Percentiles rank a stretch among this genome's conserved stretches.
These are phyloP conservation scores for Cosmorhoe ocellata DNA, from an alignment of 2,888 invertebrate genomes.

Conservation along the genomic window DNA sequence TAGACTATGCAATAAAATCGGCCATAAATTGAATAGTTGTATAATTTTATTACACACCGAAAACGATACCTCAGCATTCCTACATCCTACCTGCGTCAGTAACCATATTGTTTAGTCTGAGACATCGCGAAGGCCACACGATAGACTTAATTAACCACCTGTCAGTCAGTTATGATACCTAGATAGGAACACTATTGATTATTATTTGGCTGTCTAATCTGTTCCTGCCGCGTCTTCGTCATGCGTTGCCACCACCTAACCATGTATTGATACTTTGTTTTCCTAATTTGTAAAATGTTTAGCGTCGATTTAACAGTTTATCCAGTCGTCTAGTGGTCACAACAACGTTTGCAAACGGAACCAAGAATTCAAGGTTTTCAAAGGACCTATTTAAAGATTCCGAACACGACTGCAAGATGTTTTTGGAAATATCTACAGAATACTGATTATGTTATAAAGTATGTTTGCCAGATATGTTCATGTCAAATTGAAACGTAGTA, in stretches of 20 bases:
- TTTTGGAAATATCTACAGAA: constrained; percentile 24
- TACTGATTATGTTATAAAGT: constrained; percentile 20
- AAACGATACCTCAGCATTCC: constrained; percentile 6
- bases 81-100: constrained; percentile 13
- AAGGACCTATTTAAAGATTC: constrained; percentile 26
- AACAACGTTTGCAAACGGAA: constrained; percentile 23
- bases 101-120: constrained; percentile 11
- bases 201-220: no score
- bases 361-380: constrained; percentile 20
- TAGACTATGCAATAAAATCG: background rate
- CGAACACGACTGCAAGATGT: constrained; percentile 18
- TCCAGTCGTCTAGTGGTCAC: background rate
- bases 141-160: background rate
- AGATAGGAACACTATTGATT: no score
- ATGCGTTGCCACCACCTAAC: background rate
- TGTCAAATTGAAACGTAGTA: background rate
- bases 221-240: background rate
- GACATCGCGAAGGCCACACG: background rate
- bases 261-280: background rate
- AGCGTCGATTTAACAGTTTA: constrained; percentile 5
- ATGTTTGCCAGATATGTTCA: constrained; percentile 10
- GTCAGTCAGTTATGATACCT: background rate
- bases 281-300: no score
- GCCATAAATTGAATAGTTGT: constrained; percentile 10
- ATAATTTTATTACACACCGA: constrained; percentile 20